Percentiles rank a stretch among this genome's conserved stretches.
Conservation (phyloP, 2,113 vertebrate genomes). For the Scopus umbretta region DNA sequence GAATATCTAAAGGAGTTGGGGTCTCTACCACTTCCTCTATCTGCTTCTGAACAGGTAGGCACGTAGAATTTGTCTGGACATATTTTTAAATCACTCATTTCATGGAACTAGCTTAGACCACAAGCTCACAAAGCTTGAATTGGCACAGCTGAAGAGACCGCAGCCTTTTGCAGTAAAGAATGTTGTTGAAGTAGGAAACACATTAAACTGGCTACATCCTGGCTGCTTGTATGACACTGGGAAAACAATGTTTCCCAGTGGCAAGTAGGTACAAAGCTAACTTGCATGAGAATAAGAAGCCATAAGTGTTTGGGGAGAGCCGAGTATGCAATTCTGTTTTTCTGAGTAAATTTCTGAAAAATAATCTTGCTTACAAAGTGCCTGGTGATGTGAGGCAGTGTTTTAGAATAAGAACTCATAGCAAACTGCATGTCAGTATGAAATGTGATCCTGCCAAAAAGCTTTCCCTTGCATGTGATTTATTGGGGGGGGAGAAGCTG, state of each 20-base stretch:
- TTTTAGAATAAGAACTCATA: not conserved
- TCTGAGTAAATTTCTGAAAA: not conserved
- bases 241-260: not conserved
- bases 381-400: not conserved
- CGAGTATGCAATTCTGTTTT: not conserved
- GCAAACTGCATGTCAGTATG: not conserved
- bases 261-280: not conserved
- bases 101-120: not conserved
- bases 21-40: constrained; percentile 78
- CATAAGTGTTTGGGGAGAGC: not conserved
- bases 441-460: not conserved
- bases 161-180: not conserved
- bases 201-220: not conserved
- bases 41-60: constrained; percentile 87
- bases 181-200: not conserved
- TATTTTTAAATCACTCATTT: not conserved
- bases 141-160: not conserved
- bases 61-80: not conserved
- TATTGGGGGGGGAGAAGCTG: not conserved
- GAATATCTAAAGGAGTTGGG: constrained; percentile 90
- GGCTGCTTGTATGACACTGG: not conserved
- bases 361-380: not conserved
- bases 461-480: not conserved
- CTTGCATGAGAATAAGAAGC: not conserved
- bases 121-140: not conserved